Evolutionary conservation across 2,113 vertebrate species (phyloP).

Genomic region (Cyphomyrus plagiostoma): DNA sequence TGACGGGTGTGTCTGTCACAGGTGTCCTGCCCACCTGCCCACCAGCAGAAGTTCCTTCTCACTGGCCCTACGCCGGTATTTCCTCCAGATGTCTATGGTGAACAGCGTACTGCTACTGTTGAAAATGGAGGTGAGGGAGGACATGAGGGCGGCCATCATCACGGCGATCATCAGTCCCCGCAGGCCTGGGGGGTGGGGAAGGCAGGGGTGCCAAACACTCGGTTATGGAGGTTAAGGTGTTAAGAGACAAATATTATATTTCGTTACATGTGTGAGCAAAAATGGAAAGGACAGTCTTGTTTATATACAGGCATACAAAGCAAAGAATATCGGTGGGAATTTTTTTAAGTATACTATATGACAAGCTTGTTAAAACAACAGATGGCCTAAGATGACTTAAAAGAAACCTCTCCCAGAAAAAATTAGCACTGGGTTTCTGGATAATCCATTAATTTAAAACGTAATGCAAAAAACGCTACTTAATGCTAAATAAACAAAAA

Average conservation of each 20-base stretch:
- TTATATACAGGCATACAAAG: not conserved
- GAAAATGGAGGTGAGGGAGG: slow-evolving; percentile 81
- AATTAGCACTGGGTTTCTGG: not conserved
- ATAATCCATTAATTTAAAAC: not conserved
- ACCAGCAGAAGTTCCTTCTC: slow-evolving; percentile 79
- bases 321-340: not conserved
- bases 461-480: not conserved
- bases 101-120: slow-evolving; percentile 86
- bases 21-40: slow-evolving; percentile 61
- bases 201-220: not conserved
- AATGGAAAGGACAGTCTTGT: not conserved
- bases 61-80: slow-evolving; percentile 58
- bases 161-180: slow-evolving; percentile 82
- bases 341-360: not conserved
- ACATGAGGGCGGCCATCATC: slow-evolving; percentile 86
- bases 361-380: not conserved
- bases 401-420: not conserved
- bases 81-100: slow-evolving; percentile 88
- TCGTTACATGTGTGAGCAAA: not conserved
- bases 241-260: not conserved
- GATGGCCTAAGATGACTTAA: not conserved
- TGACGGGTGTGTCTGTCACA: too few relatives aligned
- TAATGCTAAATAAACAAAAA: not conserved
- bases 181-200: slow-evolving; percentile 59
- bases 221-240: not conserved